Percentiles rank a stretch among this genome's conserved stretches.
Conservation (phyloP, 2,113 vertebrate species). For the Entelurus aequoreus region DNA sequence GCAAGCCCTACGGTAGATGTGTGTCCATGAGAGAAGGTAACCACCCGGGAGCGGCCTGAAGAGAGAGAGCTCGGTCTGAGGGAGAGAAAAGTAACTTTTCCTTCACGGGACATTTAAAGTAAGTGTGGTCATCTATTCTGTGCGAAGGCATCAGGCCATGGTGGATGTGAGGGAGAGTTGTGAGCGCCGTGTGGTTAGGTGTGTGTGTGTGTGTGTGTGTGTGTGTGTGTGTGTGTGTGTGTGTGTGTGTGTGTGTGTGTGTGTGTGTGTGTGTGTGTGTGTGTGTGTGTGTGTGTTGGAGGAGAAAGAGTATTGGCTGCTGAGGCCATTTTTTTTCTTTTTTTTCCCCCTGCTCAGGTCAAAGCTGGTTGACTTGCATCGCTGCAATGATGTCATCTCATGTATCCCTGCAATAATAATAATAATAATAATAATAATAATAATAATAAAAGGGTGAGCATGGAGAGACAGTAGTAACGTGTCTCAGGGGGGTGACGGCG, state of each 20-base stretch:
- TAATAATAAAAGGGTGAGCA: no score
- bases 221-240: constrained; percentile 4
- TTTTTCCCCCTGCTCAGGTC: constrained; percentile 43
- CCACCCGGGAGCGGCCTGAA: constrained; percentile 31
- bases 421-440: constrained; percentile 26
- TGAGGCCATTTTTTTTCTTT: constrained; percentile 52
- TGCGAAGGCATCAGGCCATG: constrained; percentile 76
- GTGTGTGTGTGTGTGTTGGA: constrained; percentile 36
- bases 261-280: constrained; percentile 21
- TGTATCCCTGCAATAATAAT: constrained; percentile 34
- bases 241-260: constrained; percentile 24
- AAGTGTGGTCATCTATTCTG: constrained; percentile 95
- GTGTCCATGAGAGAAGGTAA: constrained; percentile 45
- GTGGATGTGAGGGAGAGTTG: constrained; percentile 32
- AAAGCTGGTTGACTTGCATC: constrained; percentile 52
- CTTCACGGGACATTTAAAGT: constrained; percentile 97
- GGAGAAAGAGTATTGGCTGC: constrained; percentile 62
- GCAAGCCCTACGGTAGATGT: constrained; percentile 35
- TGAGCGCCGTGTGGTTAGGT: constrained; percentile 26
- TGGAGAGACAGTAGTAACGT: no score
- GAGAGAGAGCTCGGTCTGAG: constrained; percentile 46
- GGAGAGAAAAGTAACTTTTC: constrained; percentile 89
- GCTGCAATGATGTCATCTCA: constrained; percentile 27
- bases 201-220: constrained; percentile 21
- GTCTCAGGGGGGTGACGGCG: constrained; percentile 31